phyloP scores from a whole-genome alignment of 2,797 vertebrate genomes.

The Valencia hispanica region DNA sequence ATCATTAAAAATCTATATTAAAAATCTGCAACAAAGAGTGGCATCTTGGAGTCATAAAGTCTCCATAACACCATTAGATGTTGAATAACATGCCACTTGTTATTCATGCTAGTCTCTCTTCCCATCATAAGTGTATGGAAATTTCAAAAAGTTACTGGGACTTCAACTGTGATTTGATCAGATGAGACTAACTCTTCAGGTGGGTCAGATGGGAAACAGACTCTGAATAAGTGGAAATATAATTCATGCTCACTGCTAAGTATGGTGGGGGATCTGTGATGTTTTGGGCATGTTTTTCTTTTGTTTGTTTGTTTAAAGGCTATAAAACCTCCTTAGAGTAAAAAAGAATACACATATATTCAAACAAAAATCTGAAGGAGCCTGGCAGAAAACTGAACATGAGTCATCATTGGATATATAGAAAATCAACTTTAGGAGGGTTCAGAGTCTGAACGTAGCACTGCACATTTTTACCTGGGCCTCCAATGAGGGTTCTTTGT shows the following conservation, averaged over 20 bases:
- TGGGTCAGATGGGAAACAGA: background rate
- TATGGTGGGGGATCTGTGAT: background rate
- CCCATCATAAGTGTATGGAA: background rate
- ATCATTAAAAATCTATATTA: background rate
- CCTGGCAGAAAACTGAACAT: background rate
- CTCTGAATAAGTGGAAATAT: background rate
- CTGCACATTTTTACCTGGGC: background rate
- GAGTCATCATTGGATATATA: background rate
- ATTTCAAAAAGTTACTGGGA: background rate
- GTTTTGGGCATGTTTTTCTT: background rate
- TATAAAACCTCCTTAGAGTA: background rate
- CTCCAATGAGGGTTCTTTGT: background rate
- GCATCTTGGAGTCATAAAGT: background rate
- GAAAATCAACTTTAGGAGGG: background rate
- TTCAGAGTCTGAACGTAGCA: background rate
- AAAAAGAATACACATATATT: background rate
- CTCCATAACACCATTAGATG: background rate
- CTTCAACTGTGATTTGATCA: background rate
- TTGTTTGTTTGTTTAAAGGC: no score
- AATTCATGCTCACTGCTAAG: background rate
- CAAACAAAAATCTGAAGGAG: background rate
- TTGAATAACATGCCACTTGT: no score
- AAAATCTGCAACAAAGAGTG: background rate
- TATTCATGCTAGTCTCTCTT: background rate
- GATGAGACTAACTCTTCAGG: background rate